Percentiles rank a stretch among this genome's conserved stretches.
Evolutionary conservation across 2,888 invertebrate genomes (phyloP).

Genomic region (Dendrolimus houi): DNA sequence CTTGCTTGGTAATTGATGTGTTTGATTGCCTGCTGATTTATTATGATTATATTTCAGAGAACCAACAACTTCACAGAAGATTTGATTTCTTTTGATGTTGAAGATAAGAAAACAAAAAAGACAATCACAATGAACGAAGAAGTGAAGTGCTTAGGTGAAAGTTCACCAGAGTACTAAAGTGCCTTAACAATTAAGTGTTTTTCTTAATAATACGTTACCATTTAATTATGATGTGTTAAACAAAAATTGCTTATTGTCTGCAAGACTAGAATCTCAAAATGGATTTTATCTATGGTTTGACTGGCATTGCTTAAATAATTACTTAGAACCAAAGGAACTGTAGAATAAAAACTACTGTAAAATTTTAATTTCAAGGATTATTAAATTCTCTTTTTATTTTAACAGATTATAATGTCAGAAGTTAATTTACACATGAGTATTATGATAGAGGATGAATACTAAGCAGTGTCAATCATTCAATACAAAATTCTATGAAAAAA

Average conservation of each 20-base stretch:
- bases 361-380: too few species aligned
- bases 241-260: not conserved
- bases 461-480: too few species aligned
- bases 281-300: not conserved
- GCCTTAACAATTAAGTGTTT: slow-evolving; percentile 38
- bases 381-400: too few species aligned
- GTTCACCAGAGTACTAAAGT: slow-evolving; percentile 66
- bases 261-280: not conserved
- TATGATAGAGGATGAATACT: too few species aligned
- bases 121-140: slow-evolving; percentile 44
- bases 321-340: too few species aligned
- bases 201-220: slow-evolving; percentile 37
- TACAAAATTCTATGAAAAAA: too few species aligned
- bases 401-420: too few species aligned
- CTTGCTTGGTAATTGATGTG: too few species aligned
- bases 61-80: slow-evolving; percentile 41
- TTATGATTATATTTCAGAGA: slow-evolving; percentile 39
- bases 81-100: slow-evolving; percentile 61
- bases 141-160: slow-evolving; percentile 46
- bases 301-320: too few species aligned
- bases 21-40: too few species aligned
- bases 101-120: slow-evolving; percentile 47
- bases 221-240: not conserved
- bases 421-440: too few species aligned
- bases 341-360: too few species aligned